A percentile compares a stretch with the other conserved stretches of the same genome.
These are phyloP conservation scores for Parochlus steinenii DNA, from an alignment of 2,888 invertebrate species.

Conservation along the genomic window DNA sequence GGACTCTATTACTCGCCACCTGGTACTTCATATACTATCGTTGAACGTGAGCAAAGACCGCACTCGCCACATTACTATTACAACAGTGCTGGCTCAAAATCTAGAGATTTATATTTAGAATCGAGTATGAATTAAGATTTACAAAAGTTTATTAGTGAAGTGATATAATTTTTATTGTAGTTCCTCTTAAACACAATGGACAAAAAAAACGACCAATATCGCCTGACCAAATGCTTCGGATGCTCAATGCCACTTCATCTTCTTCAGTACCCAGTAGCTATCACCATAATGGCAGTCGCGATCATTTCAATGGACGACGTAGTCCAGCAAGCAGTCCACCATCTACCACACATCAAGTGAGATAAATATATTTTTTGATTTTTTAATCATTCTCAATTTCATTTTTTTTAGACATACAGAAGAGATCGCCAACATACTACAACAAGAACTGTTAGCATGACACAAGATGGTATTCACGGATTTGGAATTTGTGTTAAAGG, in stretches of 20 bases:
- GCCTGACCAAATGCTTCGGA: conserved; percentile 62
- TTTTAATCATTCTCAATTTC: too few species aligned
- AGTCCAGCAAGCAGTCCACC: conserved; percentile 64
- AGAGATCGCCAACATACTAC: conserved; percentile 42
- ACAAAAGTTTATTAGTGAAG: too few species aligned
- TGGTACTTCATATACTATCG: conserved; percentile 76
- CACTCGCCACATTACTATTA: conserved; percentile 45
- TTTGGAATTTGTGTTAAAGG: conserved; percentile 86
- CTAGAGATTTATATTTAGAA: conserved; percentile 9
- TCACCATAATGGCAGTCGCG: conserved; percentile 29
- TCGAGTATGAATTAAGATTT: too few species aligned
- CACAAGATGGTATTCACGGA: conserved; percentile 63
- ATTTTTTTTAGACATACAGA: too few species aligned
- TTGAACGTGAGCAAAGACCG: conserved; percentile 63
- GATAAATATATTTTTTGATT: too few species aligned
- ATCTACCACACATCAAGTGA: conserved; percentile 59
- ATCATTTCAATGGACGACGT: conserved; percentile 25
- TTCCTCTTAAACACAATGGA: conserved; percentile 31
- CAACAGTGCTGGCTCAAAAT: conserved; percentile 25
- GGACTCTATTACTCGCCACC: conserved; percentile 33
- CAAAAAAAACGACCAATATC: conserved; percentile 66
- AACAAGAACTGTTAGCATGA: conserved; percentile 73
- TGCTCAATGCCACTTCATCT: conserved; percentile 40
- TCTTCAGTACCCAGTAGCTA: conserved; percentile 33
- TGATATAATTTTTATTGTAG: too few species aligned